Percentiles rank a stretch among this genome's conserved stretches.
Conservation (phyloP, 2,113 vertebrate genomes). For the Tachysurus vachellii region DNA sequence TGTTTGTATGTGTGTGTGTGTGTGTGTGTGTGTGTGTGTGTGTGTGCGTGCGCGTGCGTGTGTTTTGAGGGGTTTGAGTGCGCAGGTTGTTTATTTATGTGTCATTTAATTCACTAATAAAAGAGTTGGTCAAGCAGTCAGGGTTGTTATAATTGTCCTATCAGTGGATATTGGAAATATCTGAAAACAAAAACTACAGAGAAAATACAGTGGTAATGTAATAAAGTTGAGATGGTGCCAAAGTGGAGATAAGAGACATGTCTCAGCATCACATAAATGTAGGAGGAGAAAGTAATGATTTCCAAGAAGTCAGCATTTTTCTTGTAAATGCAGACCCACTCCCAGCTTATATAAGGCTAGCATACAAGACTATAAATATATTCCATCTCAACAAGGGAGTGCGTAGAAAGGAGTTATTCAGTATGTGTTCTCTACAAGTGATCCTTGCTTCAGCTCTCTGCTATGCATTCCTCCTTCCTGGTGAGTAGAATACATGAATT, state of each 20-base stretch:
- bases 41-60: not conserved
- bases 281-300: constrained; percentile 10
- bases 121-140: not conserved
- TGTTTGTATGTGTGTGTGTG: constrained; percentile 15
- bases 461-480: constrained; percentile 38
- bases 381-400: not conserved
- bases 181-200: not conserved
- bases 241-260: constrained; percentile 28
- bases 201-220: not conserved
- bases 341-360: constrained; percentile 43
- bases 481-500: constrained; percentile 40
- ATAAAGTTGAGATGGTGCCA: not conserved
- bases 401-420: constrained; percentile 1
- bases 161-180: not conserved
- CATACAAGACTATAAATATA: not conserved
- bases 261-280: constrained; percentile 8
- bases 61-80: not conserved
- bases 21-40: constrained; percentile 9
- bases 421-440: constrained; percentile 33
- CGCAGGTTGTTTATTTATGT: not conserved
- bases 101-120: not conserved
- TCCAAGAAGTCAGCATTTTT: constrained; percentile 30
- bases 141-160: not conserved
- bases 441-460: constrained; percentile 34
- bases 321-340: not conserved